A percentile compares a stretch with the other conserved stretches of the same genome.
Evolutionary conservation across 2,888 invertebrate genomes (phyloP).

Genomic region (Opisthograptis luteolata): DNA sequence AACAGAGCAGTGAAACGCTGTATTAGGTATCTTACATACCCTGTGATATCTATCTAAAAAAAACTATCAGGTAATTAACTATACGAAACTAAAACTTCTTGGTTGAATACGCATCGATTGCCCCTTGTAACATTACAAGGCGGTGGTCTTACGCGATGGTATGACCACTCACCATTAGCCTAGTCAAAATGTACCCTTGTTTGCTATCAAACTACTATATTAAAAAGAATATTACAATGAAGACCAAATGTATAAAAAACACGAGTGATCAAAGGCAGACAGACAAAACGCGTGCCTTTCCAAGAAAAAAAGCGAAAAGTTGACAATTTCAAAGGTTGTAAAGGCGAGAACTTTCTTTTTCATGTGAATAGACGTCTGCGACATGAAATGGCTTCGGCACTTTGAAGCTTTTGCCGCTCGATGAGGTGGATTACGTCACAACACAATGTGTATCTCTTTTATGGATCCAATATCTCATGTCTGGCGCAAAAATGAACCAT

Average conservation of each 20-base stretch:
- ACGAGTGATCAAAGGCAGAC: constrained; percentile 10
- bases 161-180: no score
- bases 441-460: background rate
- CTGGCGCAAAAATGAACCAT: background rate
- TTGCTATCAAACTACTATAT: no score
- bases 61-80: no score
- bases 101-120: no score
- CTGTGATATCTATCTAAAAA: no score
- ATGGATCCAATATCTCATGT: background rate
- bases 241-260: constrained; percentile 5
- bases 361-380: constrained; percentile 6
- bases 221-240: no score
- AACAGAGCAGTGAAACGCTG: no score
- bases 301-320: constrained; percentile 8
- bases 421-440: constrained; percentile 1
- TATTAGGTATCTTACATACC: no score
- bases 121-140: no score
- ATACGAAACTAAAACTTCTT: no score
- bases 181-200: no score
- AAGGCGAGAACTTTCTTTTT: constrained; percentile 9
- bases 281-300: constrained; percentile 7
- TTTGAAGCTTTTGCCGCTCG: constrained; percentile 5
- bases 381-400: constrained; percentile 4
- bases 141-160: no score
- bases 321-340: constrained; percentile 19